phyloP scores from a whole-genome alignment of 2,797 vertebrate genomes.

The Huso huso region DNA sequence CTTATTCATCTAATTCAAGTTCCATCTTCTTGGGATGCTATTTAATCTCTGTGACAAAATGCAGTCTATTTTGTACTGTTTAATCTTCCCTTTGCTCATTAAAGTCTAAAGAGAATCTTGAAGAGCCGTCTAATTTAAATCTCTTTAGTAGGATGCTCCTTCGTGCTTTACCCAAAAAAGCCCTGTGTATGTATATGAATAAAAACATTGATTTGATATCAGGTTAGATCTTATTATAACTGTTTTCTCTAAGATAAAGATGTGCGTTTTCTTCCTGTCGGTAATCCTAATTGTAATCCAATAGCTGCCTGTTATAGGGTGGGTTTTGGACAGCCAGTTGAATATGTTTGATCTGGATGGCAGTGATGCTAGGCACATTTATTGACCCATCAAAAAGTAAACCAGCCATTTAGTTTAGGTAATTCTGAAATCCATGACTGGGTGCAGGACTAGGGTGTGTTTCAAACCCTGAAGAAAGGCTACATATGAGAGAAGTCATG shows the following conservation, averaged over 20 bases:
- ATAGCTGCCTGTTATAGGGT: no score
- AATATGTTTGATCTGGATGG: no score
- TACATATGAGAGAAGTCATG: no score
- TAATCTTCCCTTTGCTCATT: neutral
- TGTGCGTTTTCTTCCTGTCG: neutral
- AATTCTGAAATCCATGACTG: no score
- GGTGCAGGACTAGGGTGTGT: no score
- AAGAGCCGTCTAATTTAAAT: neutral
- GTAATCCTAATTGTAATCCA: no score
- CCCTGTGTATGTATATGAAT: neutral
- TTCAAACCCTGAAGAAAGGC: no score
- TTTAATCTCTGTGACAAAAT: conserved; percentile 2
- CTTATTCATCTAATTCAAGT: neutral
- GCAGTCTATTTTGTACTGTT: neutral
- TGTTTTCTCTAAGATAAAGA: neutral
- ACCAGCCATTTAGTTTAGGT: no score
- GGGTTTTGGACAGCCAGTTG: no score
- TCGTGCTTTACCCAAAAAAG: neutral
- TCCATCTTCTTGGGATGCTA: neutral
- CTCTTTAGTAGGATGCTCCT: neutral
- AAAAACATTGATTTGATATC: neutral
- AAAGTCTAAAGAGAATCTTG: neutral
- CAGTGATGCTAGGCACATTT: no score
- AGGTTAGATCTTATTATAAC: neutral
- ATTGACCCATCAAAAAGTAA: no score